Evolutionary conservation across 2,888 invertebrate species (phyloP).

Genomic region (Zygaena filipendulae): DNA sequence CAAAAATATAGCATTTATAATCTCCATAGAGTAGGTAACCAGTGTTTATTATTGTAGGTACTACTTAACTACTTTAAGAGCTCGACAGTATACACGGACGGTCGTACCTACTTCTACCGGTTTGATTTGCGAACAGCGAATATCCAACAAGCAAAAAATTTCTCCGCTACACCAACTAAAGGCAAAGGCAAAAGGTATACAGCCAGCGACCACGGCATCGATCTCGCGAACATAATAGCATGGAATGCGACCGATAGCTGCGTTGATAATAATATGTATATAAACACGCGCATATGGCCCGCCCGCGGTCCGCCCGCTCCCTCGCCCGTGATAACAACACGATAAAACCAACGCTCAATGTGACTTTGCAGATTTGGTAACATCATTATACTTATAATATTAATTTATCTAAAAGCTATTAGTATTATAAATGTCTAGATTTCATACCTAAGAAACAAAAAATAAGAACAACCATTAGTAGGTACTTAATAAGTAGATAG

Average conservation of each 20-base stretch:
- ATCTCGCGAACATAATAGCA: slow-evolving; percentile 55
- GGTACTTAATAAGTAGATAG: no score
- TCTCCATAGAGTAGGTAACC: no score
- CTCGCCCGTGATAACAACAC: slow-evolving; percentile 48
- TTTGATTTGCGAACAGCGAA: slow-evolving; percentile 52
- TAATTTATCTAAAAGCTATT: no score
- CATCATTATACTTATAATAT: no score
- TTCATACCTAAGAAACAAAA: no score
- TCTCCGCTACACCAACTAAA: slow-evolving; percentile 53
- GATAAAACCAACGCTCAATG: slow-evolving; percentile 61
- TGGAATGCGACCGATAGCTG: slow-evolving; percentile 42
- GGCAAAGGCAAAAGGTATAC: slow-evolving; percentile 27
- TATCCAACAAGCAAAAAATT: slow-evolving; percentile 58
- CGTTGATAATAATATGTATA: slow-evolving; percentile 5
- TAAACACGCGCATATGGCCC: slow-evolving; percentile 31
- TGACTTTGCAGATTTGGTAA: slow-evolving; percentile 52
- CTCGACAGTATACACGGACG: no score
- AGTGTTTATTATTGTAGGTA: no score
- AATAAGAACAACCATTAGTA: slow-evolving; percentile 2
- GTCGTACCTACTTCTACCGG: no score
- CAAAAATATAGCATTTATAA: no score
- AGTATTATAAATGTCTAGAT: no score
- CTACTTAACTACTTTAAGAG: no score
- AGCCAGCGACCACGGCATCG: slow-evolving; percentile 34
- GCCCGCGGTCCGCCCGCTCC: slow-evolving; percentile 15